These are phyloP conservation scores for Stenopsyche tienmushanensis DNA, from an alignment of 1,140 invertebrate genomes.

Conservation along the genomic window DNA sequence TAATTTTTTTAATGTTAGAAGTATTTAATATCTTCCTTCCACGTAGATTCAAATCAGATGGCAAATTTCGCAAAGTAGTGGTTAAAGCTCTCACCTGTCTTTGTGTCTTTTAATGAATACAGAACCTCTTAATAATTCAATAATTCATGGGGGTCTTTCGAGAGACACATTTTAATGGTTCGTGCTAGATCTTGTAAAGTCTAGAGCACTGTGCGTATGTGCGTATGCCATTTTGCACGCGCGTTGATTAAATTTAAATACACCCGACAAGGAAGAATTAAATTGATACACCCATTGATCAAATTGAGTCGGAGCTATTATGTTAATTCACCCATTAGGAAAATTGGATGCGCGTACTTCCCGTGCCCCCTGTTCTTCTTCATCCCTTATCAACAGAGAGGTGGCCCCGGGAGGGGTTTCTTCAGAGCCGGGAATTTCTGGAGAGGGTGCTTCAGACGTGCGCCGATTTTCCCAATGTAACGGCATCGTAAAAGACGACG, in stretches of 20 bases:
- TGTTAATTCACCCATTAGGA: constrained; percentile 24
- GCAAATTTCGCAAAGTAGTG: too few species aligned
- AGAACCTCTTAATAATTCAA: too few species aligned
- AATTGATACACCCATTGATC: constrained; percentile 25
- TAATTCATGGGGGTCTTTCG: too few species aligned
- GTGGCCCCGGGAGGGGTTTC: too few species aligned
- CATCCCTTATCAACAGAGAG: neutral
- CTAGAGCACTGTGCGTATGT: too few species aligned
- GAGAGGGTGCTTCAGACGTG: neutral
- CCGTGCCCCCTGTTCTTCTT: neutral
- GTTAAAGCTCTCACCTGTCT: too few species aligned
- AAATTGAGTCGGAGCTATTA: constrained; percentile 20
- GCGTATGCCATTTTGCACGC: neutral
- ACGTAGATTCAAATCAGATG: too few species aligned
- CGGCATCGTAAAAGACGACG: constrained; percentile 1
- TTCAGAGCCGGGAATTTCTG: neutral
- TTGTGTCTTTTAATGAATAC: too few species aligned
- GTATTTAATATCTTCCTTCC: too few species aligned
- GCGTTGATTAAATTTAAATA: constrained; percentile 4
- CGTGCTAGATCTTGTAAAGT: too few species aligned
- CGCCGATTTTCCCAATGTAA: neutral
- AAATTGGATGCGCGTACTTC: constrained; percentile 15
- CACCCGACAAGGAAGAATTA: constrained; percentile 1
- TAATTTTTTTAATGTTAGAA: too few species aligned
- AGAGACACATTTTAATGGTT: too few species aligned